A percentile compares a stretch with the other conserved stretches of the same genome.
These are phyloP conservation scores for Myotis vivesi DNA, from an alignment of 2,797 vertebrate species.

Conservation along the genomic window DNA sequence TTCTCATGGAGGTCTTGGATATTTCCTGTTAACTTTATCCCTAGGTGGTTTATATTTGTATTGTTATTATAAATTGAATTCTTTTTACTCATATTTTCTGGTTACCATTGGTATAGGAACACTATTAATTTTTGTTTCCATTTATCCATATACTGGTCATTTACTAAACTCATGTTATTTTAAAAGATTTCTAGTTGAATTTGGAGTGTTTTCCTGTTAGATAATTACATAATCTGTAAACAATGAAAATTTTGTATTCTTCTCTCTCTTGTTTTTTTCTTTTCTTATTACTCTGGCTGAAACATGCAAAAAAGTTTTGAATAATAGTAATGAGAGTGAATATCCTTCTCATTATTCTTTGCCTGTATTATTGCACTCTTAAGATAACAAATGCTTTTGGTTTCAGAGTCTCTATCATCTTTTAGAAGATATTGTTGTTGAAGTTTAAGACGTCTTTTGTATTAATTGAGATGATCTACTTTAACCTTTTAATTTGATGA, in stretches of 20 bases:
- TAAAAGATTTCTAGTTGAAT: background rate
- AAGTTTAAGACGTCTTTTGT: background rate
- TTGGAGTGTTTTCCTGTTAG: background rate
- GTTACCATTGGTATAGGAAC: background rate
- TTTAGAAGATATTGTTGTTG: background rate
- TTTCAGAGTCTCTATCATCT: background rate
- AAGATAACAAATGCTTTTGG: background rate
- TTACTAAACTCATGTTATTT: slow-evolving; percentile 15
- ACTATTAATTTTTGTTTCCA: background rate
- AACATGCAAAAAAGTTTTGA: background rate
- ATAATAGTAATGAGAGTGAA: background rate
- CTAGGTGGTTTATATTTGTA: background rate
- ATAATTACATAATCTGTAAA: slow-evolving; percentile 22
- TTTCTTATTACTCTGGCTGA: slow-evolving; percentile 47
- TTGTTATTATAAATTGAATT: background rate
- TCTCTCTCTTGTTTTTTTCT: slow-evolving; percentile 17
- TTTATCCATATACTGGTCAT: background rate
- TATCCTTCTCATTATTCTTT: background rate
- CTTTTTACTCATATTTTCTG: slow-evolving; percentile 35
- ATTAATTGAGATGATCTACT: slow-evolving; percentile 7
- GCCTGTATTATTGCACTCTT: background rate
- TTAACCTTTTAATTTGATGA: slow-evolving; percentile 45
- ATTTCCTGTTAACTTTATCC: slow-evolving; percentile 34
- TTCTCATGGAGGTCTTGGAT: slow-evolving; percentile 35
- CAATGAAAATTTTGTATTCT: background rate